phyloP scores from a whole-genome alignment of 2,888 invertebrate genomes.

The Ormia ochracea region DNA sequence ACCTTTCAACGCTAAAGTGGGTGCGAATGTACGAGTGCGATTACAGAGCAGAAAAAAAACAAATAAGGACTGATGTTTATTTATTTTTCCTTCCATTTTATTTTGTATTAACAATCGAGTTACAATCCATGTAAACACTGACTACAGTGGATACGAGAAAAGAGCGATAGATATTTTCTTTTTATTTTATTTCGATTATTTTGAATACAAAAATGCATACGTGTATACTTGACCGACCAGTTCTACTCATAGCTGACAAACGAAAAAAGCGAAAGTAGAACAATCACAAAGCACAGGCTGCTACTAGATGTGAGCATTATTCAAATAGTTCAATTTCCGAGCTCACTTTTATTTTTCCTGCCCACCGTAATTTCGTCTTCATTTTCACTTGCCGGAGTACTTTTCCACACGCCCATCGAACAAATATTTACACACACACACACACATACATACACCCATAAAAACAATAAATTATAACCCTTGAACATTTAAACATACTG shows the following conservation, averaged over 20 bases:
- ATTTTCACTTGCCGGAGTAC: neutral
- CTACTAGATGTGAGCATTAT: too few relatives aligned
- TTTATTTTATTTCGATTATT: neutral
- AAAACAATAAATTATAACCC: conserved; percentile 15
- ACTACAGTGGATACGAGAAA: neutral
- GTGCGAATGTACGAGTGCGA: neutral
- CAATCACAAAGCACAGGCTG: too few relatives aligned
- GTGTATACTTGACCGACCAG: too few relatives aligned
- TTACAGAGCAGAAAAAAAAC: too few relatives aligned
- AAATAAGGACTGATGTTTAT: conserved; percentile 39
- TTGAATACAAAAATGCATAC: neutral
- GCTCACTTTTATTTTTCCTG: too few relatives aligned
- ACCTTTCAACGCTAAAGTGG: conserved; percentile 22
- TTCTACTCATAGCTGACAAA: too few relatives aligned
- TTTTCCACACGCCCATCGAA: neutral
- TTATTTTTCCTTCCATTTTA: conserved; percentile 38
- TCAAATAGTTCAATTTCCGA: too few relatives aligned
- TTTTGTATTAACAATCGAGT: conserved; percentile 25
- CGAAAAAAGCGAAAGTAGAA: too few relatives aligned
- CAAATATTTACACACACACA: neutral
- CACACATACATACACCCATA: conserved; percentile 5
- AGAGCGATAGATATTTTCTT: too few relatives aligned
- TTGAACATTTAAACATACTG: conserved; percentile 18
- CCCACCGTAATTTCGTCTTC: neutral
- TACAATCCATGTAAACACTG: neutral